A percentile compares a stretch with the other conserved stretches of the same genome.
Conservation (phyloP, 2,888 invertebrate genomes). For the Parochlus steinenii region DNA sequence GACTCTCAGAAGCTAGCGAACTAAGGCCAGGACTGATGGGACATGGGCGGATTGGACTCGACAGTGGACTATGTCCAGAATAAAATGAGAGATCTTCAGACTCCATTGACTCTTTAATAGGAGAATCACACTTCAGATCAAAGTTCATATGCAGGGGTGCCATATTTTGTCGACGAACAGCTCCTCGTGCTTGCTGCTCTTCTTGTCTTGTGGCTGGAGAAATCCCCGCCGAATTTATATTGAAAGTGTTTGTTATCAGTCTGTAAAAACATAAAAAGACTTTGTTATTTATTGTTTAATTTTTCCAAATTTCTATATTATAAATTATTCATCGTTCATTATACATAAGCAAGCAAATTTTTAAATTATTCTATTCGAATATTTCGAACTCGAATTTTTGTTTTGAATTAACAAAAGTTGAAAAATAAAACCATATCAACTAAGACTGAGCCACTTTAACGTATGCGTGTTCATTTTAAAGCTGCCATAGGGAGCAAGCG, state of each 20-base stretch:
- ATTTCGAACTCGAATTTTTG: no score
- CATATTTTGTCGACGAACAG: constrained; percentile 14
- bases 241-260: constrained; percentile 36
- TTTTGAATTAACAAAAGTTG: no score
- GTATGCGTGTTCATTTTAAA: no score
- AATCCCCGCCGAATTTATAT: constrained; percentile 34
- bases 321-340: no score
- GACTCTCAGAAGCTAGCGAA: constrained; percentile 23
- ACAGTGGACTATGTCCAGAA: constrained; percentile 19
- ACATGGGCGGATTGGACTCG: constrained; percentile 15
- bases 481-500: no score
- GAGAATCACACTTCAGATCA: constrained; percentile 10
- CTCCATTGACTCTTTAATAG: constrained; percentile 18
- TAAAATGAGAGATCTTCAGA: constrained; percentile 28
- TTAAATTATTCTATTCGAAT: no score
- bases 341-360: no score
- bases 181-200: constrained; percentile 10
- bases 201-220: constrained; percentile 30
- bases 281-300: no score
- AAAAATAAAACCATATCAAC: no score
- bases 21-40: constrained; percentile 19
- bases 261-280: no score
- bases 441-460: no score
- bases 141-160: constrained; percentile 10
- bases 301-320: no score